These are phyloP conservation scores for Solen grandis DNA, from an alignment of 1,140 invertebrate genomes.

Conservation along the genomic window DNA sequence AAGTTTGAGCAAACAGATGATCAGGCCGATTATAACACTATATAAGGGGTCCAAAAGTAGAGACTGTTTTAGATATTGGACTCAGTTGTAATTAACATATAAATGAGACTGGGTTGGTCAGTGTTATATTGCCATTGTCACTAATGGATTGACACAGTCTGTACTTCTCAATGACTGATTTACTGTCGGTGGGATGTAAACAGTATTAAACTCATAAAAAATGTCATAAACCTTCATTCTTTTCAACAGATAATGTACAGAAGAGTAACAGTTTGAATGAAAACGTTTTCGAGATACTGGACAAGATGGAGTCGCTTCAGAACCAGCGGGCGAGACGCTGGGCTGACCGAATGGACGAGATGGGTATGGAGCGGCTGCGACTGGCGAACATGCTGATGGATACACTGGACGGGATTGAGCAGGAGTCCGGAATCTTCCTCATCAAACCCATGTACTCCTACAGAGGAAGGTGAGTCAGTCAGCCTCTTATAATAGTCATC, in stretches of 20 bases:
- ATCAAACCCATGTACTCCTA: constrained; percentile 81
- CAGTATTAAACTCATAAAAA: too few relatives aligned
- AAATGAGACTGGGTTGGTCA: too few relatives aligned
- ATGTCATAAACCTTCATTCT: not conserved
- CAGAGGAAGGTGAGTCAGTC: constrained; percentile 72
- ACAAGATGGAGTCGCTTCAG: constrained; percentile 78
- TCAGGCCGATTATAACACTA: too few relatives aligned
- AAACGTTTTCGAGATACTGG: constrained; percentile 74
- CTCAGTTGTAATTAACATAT: too few relatives aligned
- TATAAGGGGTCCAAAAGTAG: too few relatives aligned
- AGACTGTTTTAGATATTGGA: too few relatives aligned
- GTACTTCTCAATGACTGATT: too few relatives aligned
- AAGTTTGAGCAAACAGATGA: too few relatives aligned
- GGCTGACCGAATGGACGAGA: constrained; percentile 76
- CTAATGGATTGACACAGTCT: too few relatives aligned
- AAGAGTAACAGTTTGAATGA: constrained; percentile 74
- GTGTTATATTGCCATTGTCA: too few relatives aligned
- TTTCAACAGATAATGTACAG: constrained; percentile 74
- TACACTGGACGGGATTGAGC: constrained; percentile 76
- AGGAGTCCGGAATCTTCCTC: constrained; percentile 80
- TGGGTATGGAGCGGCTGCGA: constrained; percentile 71
- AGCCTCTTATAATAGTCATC: not conserved
- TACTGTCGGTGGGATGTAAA: too few relatives aligned
- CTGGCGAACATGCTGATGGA: constrained; percentile 77
- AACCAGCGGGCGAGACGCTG: constrained; percentile 76